phyloP scores from a whole-genome alignment of 2,113 vertebrate species.

The Pedetes capensis region DNA sequence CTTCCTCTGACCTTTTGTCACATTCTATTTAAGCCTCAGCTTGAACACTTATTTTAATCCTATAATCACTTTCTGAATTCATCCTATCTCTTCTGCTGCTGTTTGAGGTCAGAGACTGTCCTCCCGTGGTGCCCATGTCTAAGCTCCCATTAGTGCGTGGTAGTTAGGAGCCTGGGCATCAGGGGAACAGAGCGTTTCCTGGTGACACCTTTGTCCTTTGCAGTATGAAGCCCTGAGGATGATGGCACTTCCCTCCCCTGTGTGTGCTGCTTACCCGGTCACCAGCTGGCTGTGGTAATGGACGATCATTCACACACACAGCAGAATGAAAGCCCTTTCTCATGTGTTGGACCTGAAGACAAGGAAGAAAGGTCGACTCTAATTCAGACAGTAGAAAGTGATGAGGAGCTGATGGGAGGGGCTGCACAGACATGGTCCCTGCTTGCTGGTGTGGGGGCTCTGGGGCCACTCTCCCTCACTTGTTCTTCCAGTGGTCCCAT shows the following conservation, averaged over 20 bases:
- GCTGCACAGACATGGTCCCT: not conserved
- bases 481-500: fast-evolving
- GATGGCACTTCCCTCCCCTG: no score
- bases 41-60: not conserved
- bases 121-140: no score
- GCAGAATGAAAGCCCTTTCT: not conserved
- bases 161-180: not conserved
- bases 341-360: not conserved
- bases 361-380: not conserved
- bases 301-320: no score
- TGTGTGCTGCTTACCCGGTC: no score
- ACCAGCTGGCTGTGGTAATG: no score
- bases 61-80: not conserved
- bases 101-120: not conserved
- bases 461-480: not conserved
- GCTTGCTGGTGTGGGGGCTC: fast-evolving
- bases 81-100: not conserved
- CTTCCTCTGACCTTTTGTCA: not conserved
- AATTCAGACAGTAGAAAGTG: not conserved
- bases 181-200: not conserved
- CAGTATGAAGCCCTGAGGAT: not conserved
- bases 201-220: not conserved
- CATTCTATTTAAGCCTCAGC: not conserved
- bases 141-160: not conserved
- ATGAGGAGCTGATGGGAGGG: not conserved